Percentiles rank a stretch among this genome's conserved stretches.
phyloP scores from a whole-genome alignment of 2,888 invertebrate genomes.

The Drosophila helvetica region DNA sequence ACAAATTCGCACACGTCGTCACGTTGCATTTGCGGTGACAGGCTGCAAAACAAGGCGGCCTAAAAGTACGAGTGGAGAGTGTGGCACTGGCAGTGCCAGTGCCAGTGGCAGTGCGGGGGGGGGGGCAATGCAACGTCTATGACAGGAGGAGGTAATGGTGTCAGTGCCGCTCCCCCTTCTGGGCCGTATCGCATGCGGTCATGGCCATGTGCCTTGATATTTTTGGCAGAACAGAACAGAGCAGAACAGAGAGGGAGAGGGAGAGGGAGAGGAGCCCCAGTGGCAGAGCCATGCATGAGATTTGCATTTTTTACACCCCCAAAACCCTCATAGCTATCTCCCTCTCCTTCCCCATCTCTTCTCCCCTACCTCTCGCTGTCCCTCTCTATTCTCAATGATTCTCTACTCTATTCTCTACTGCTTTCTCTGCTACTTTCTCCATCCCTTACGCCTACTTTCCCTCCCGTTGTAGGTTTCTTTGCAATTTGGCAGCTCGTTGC shows the following conservation, averaged over 20 bases:
- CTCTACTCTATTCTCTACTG: slow-evolving; percentile 1
- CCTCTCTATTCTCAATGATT: slow-evolving; percentile 19
- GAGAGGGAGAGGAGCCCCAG: too few species aligned
- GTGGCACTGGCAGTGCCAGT: slow-evolving; percentile 5
- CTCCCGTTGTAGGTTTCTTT: slow-evolving; percentile 28
- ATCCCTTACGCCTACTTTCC: background rate
- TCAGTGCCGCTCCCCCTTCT: slow-evolving; percentile 28
- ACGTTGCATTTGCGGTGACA: slow-evolving; percentile 62
- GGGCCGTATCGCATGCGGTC: slow-evolving; percentile 59
- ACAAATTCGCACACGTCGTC: slow-evolving; percentile 73
- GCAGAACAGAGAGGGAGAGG: too few species aligned
- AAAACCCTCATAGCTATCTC: background rate
- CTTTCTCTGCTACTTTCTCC: slow-evolving; percentile 1
- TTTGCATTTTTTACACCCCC: slow-evolving; percentile 69
- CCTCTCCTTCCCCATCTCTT: background rate
- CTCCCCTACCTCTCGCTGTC: background rate
- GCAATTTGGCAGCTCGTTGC: slow-evolving; percentile 63
- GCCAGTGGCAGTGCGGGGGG: slow-evolving; percentile 5
- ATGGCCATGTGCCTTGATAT: slow-evolving; percentile 62
- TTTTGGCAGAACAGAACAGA: slow-evolving; percentile 54
- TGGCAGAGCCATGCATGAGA: slow-evolving; percentile 73
- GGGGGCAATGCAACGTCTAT: slow-evolving; percentile 8
- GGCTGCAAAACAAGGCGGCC: slow-evolving; percentile 72
- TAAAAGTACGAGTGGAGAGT: slow-evolving; percentile 52
- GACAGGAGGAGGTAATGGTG: slow-evolving; percentile 16